Conservation (phyloP, 1,140 invertebrate species). For the Drosophila mauritiana region DNA sequence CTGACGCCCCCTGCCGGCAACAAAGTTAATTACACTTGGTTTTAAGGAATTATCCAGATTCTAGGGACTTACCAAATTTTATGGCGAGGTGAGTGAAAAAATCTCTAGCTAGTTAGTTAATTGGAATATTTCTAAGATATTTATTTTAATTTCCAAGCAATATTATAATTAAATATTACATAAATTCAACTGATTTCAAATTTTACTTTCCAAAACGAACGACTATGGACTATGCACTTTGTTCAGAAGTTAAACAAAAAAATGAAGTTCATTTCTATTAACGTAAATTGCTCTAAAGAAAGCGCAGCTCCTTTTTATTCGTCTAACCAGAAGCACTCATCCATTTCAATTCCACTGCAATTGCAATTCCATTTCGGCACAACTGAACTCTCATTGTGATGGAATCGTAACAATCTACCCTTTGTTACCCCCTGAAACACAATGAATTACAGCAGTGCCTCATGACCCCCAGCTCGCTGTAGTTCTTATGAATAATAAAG, state of each 20-base stretch:
- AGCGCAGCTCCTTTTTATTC: neutral
- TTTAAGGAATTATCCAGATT: conserved; percentile 18
- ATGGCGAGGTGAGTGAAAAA: neutral
- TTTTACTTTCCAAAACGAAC: too few relatives aligned
- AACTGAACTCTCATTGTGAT: conserved; percentile 20
- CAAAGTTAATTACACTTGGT: conserved; percentile 31
- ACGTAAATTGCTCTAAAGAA: neutral
- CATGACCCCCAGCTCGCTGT: conserved; percentile 37
- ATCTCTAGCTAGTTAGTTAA: too few relatives aligned
- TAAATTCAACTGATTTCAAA: too few relatives aligned
- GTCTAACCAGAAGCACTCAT: conserved; percentile 4
- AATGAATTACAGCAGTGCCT: conserved; percentile 45
- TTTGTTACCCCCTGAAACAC: conserved; percentile 47
- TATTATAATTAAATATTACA: too few relatives aligned
- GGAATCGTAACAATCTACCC: conserved; percentile 42
- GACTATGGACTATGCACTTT: too few relatives aligned
- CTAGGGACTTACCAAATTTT: conserved; percentile 1
- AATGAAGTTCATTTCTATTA: neutral
- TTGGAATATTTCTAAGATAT: too few relatives aligned
- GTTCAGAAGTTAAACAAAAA: too few relatives aligned
- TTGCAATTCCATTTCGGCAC: conserved; percentile 20
- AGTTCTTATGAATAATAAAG: conserved; percentile 82
- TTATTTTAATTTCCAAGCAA: too few relatives aligned
- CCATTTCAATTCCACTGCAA: conserved; percentile 13
- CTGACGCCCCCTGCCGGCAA: neutral